Evolutionary conservation across 2,113 vertebrate species (phyloP), one percentile per base, ranked within the genome.

Genomic region (Tautogolabrus adspersus): DNA sequence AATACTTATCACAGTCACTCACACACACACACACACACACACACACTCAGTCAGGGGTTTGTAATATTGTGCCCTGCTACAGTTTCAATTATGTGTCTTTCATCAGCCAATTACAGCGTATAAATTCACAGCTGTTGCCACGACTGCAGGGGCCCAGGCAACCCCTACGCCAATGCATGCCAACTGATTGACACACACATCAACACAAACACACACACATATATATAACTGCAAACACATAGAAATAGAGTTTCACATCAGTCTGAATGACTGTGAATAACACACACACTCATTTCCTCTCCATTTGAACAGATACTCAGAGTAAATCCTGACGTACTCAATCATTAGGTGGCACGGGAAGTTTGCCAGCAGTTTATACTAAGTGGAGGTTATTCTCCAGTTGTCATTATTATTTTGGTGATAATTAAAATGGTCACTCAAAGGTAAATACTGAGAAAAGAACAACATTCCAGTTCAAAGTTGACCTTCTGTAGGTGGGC

Each of bases 51-150:
- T 68, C 59, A 78, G 38, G 4, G 56, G 51, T 72, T 72, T 85
- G 52, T 84, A 60, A 82, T 77, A 81, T 66, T 34, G 52, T 60
- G 58, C 62, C 68, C 51, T 75, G 85, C 83, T 59, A 81, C 81
- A 79, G 58, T 89, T 87, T 90, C 81, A 87, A 88, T 92, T 86
- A 87, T 78, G 67, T 75, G 74, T 64, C 80, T 90, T 86, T 86
- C 73, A 91, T 91, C 87, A 81, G 46, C 56, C 82, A 88, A 71
- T 90, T 82, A 86, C 64, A 74, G 76, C 37, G 1, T 42, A 44
- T 44, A 69, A 87, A 87, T 76, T 79, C 85, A 86, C 87, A 90
- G 80, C 90, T 90, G 86, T 77, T 75, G 69, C 67, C 62, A 10
- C 10, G 18, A 58, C 66, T 62, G 83, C 66, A 60, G 69, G 60